Base-by-base conservation (phyloP, 2,888 invertebrate species). In the Drosophila mimica region DNA sequence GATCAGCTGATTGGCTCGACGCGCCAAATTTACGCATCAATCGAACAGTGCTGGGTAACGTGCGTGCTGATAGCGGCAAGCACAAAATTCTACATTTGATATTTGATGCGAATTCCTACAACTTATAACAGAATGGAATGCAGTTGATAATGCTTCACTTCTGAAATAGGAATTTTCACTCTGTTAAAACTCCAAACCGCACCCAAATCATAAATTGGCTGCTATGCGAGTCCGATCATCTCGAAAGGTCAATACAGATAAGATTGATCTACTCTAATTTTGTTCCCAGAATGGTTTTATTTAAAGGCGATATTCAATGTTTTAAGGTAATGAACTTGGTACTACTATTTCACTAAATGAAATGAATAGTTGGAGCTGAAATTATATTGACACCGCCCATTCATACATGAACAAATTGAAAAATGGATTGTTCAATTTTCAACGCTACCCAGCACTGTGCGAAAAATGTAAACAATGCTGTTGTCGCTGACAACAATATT, bases 1-100 rank as follows among this genome's bases (percentile, higher is more conserved):
- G 66, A 82, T 78, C 85, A 88, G 88, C 88, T 88, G 88, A 80
- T 88, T 79, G 60, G 56, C 66, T 73, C 74, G 81, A 70, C 91
- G 90, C 90, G 90, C 90, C 90, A 90, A 85, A 91, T 88, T 88
- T 86, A 86, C 83, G 86, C 87, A 82, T 89, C 87, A 84, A 87
- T 84, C 85, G 84, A 54, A 67, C 59, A 89, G 89, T 83, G 85
- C 25, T 88, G 86, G 46, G 30, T 31, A 80, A 70, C 74, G 77
- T 51, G 60, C 13, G n/a, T 36, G n/a, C 57, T 58, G 59, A 62
- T 66, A 78, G 70, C 78, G 65, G 68, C 75, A 56, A 49, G 60
- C 36, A 60, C 30, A 66, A 34, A 63, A 34, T 53, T 46, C 33
- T 62, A 61, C 46, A 56, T 48, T 4, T 11, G 38, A 33, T 46